Conservation (phyloP, 2,888 invertebrate species). For the Drosophila flavopinicola region DNA sequence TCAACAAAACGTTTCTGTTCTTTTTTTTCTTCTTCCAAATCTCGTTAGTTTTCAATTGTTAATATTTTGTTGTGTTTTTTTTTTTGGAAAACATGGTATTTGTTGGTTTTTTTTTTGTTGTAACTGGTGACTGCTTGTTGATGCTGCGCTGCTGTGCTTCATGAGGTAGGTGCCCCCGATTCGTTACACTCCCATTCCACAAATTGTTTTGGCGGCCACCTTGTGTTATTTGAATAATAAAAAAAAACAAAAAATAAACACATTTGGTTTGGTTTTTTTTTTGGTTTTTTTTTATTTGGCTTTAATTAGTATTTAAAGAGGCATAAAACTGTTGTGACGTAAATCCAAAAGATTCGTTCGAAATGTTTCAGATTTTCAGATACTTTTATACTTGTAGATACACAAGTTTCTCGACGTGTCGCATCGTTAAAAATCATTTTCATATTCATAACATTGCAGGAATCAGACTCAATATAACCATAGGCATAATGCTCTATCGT, state of each 20-base stretch:
- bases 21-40: slow-evolving; percentile 5
- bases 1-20: neutral
- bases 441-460: slow-evolving; percentile 59
- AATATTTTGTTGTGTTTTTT: neutral
- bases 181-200: neutral
- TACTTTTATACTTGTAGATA: slow-evolving; percentile 14
- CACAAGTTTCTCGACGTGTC: slow-evolving; percentile 50
- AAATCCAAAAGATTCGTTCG: slow-evolving; percentile 49
- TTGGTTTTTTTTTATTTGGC: slow-evolving; percentile 29
- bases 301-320: slow-evolving; percentile 72
- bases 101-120: slow-evolving; percentile 1
- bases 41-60: slow-evolving; percentile 7
- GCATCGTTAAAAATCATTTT: slow-evolving; percentile 69
- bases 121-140: slow-evolving; percentile 36
- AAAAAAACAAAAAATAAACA: slow-evolving; percentile 5
- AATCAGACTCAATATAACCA: slow-evolving; percentile 32
- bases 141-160: slow-evolving; percentile 35
- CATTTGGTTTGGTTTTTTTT: slow-evolving; percentile 9
- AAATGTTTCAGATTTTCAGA: slow-evolving; percentile 21
- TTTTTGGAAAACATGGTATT: neutral
- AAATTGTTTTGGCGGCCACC: slow-evolving; percentile 49
- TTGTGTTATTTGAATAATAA: slow-evolving; percentile 12
- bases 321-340: slow-evolving; percentile 74
- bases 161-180: slow-evolving; percentile 43
- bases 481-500: slow-evolving; percentile 32